A percentile compares a stretch with the other conserved stretches of the same genome.
phyloP scores from a whole-genome alignment of 1,140 invertebrate genomes.

The Metopolophium dirhodum region DNA sequence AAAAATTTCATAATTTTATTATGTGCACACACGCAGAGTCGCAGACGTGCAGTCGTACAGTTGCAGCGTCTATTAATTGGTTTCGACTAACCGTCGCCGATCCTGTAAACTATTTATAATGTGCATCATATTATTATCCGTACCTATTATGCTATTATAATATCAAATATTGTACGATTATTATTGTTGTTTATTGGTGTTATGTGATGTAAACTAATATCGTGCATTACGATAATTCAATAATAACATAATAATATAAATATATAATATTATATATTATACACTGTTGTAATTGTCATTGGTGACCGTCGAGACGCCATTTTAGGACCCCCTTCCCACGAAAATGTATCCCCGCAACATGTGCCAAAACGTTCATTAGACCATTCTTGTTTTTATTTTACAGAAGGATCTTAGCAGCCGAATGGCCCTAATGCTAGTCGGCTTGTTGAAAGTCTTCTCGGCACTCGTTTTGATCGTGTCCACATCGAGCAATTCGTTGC shows the following conservation, averaged over 20 bases:
- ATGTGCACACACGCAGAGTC: not conserved
- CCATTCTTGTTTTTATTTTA: slow-evolving; percentile 16
- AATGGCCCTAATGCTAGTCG: slow-evolving; percentile 55
- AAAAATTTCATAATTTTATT: not conserved
- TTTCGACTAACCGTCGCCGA: not conserved
- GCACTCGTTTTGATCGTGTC: slow-evolving; percentile 62
- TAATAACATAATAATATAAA: not conserved
- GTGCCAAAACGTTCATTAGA: slow-evolving; percentile 41
- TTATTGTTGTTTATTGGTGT: slow-evolving; percentile 5
- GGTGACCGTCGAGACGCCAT: not conserved
- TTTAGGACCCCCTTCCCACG: not conserved
- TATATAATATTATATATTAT: not conserved
- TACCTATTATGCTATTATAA: not conserved
- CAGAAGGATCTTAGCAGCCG: slow-evolving; percentile 57
- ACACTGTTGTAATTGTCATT: not conserved
- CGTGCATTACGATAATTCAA: not conserved
- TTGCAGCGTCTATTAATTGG: not conserved
- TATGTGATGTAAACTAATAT: not conserved
- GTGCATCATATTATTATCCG: not conserved
- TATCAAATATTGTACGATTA: slow-evolving; percentile 5
- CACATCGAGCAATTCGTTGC: slow-evolving; percentile 66
- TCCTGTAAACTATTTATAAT: not conserved
- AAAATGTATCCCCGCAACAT: not conserved
- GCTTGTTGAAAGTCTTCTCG: slow-evolving; percentile 58
- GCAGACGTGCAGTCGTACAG: not conserved